A percentile compares a stretch with the other conserved stretches of the same genome.
These are phyloP conservation scores for Rhingia campestris DNA, from an alignment of 2,888 invertebrate species.

Conservation along the genomic window DNA sequence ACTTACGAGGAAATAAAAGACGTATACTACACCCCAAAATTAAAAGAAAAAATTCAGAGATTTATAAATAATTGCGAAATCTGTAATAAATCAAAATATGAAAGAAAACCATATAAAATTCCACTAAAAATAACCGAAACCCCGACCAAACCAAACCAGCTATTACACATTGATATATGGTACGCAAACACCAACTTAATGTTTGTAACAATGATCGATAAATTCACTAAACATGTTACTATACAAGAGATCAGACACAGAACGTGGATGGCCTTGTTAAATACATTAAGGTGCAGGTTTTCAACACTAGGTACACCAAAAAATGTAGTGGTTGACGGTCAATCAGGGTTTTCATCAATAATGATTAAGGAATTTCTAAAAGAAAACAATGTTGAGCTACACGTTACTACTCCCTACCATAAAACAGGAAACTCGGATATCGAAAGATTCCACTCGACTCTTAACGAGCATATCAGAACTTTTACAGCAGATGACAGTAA, in stretches of 20 bases:
- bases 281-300: conserved; percentile 50
- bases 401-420: conserved; percentile 67
- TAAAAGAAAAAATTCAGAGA: conserved; percentile 61
- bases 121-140: conserved; percentile 75
- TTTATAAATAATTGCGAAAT: conserved; percentile 74
- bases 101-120: conserved; percentile 60
- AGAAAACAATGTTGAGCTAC: conserved; percentile 55
- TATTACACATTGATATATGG: conserved; percentile 75
- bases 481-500: conserved; percentile 68
- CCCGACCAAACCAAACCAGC: conserved; percentile 73
- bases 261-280: conserved; percentile 69
- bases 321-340: conserved; percentile 66
- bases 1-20: conserved; percentile 37
- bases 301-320: conserved; percentile 53
- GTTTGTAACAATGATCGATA: conserved; percentile 75
- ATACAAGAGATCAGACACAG: conserved; percentile 67
- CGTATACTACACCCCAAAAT: conserved; percentile 60
- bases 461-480: conserved; percentile 66
- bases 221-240: conserved; percentile 75
- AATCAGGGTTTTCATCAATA: conserved; percentile 72
- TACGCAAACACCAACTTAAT: conserved; percentile 58
- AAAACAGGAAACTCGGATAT: conserved; percentile 72
- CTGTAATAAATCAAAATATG: conserved; percentile 63
- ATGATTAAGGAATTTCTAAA: conserved; percentile 65
- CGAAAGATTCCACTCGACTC: conserved; percentile 57